These are phyloP conservation scores for Diadegma fenestrale DNA, from an alignment of 2,888 invertebrate genomes.

Conservation along the genomic window DNA sequence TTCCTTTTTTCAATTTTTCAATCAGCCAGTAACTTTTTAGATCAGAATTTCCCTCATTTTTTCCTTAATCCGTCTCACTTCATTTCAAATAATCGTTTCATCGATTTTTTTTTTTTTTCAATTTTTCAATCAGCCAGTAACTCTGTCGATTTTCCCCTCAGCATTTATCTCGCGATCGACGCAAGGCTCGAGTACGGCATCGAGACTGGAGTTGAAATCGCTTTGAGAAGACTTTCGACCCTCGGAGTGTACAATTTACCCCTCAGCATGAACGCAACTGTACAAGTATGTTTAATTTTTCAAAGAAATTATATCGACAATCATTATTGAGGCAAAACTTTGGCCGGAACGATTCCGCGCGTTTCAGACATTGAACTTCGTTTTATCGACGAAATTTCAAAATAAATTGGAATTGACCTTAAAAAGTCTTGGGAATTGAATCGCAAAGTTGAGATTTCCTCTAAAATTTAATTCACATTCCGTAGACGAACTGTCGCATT, in stretches of 20 bases:
- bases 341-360: not conserved
- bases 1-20: too few relatives aligned
- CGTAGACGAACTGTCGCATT: too few relatives aligned
- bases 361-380: not conserved
- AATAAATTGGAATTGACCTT: not conserved
- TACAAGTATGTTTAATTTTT: constrained; percentile 77
- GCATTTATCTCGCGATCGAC: constrained; percentile 90
- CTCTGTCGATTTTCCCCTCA: constrained; percentile 75
- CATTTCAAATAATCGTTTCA: not conserved
- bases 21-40: too few relatives aligned
- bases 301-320: too few relatives aligned
- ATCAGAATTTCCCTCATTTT: too few relatives aligned
- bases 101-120: not conserved
- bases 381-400: not conserved
- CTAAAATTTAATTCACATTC: too few relatives aligned
- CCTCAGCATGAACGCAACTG: constrained; percentile 85
- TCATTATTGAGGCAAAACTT: not conserved
- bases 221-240: constrained; percentile 89
- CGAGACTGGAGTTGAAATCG: constrained; percentile 91
- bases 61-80: too few relatives aligned
- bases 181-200: constrained; percentile 92
- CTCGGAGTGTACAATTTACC: constrained; percentile 88
- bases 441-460: too few relatives aligned
- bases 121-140: not conserved
- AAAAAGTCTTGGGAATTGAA: not conserved